Conservation (phyloP, 2,113 vertebrate genomes). For the Passer domesticus region DNA sequence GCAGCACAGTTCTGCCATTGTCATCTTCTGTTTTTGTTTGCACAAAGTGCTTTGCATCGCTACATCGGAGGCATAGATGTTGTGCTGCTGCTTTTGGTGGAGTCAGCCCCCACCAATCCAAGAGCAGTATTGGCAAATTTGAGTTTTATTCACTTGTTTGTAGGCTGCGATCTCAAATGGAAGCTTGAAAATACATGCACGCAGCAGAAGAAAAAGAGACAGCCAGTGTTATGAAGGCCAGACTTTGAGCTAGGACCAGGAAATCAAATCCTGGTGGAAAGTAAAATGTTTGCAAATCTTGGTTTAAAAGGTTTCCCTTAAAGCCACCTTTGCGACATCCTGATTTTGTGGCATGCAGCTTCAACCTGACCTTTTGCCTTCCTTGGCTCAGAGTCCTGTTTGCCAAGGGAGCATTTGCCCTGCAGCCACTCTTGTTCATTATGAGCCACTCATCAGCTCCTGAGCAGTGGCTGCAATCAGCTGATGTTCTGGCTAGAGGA, state of each 20-base stretch:
- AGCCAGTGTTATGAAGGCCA: neutral
- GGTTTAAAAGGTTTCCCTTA: neutral
- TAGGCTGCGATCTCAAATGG: fast-evolving
- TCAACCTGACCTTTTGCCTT: neutral
- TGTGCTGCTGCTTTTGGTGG: neutral
- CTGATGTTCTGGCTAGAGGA: neutral
- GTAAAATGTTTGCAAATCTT: neutral
- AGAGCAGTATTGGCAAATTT: neutral
- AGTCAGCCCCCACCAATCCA: neutral
- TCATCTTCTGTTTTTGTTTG: neutral
- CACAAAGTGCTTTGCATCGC: neutral
- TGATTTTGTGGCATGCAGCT: neutral
- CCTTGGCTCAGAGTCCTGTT: neutral
- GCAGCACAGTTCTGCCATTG: neutral
- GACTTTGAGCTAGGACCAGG: neutral
- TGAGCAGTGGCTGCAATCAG: neutral
- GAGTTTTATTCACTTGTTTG: neutral
- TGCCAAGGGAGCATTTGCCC: neutral
- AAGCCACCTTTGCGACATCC: neutral
- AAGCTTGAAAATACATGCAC: neutral
- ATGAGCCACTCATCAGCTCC: neutral
- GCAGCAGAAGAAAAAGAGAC: neutral
- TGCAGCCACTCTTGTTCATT: neutral
- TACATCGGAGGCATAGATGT: neutral
- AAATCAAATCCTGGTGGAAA: neutral